Evolutionary conservation across 2,797 vertebrate genomes (phyloP).

Genomic region (Microcaecilia unicolor): DNA sequence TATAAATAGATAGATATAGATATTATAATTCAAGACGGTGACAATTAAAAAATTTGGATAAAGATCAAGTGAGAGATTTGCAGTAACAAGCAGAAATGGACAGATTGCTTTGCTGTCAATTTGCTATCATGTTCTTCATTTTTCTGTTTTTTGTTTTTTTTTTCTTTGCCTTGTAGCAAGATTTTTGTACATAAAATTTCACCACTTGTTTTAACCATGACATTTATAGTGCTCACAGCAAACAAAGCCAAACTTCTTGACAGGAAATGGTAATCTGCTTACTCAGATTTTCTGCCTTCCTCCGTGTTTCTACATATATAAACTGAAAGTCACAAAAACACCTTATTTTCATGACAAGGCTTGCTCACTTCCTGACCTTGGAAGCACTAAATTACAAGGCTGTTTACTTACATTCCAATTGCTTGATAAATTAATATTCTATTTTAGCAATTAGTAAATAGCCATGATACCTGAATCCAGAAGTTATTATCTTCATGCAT

Average conservation of each 20-base stretch:
- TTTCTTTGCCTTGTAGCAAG: too few relatives aligned
- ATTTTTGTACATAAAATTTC: too few relatives aligned
- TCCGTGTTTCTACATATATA: slow-evolving; percentile 25
- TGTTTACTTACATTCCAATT: slow-evolving; percentile 46
- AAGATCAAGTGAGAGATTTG: too few relatives aligned
- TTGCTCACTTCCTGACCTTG: slow-evolving; percentile 42
- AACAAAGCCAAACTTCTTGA: slow-evolving; percentile 29
- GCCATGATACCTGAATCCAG: not conserved
- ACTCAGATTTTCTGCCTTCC: slow-evolving; percentile 26
- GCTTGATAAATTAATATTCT: slow-evolving; percentile 28
- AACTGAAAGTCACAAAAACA: slow-evolving; percentile 23
- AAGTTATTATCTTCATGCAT: not conserved
- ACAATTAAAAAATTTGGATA: too few relatives aligned
- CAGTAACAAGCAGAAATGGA: too few relatives aligned
- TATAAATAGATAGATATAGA: too few relatives aligned
- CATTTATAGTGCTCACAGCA: slow-evolving; percentile 28
- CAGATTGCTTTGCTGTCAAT: too few relatives aligned
- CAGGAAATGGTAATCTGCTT: slow-evolving; percentile 30
- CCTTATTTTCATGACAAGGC: slow-evolving; percentile 27
- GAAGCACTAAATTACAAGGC: slow-evolving; percentile 56
- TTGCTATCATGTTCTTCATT: too few relatives aligned
- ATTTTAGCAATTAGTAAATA: slow-evolving; percentile 36
- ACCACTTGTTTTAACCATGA: slow-evolving; percentile 29
- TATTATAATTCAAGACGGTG: too few relatives aligned
- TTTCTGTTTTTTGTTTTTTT: too few relatives aligned